A percentile compares a stretch with the other conserved stretches of the same genome.
phyloP scores from a whole-genome alignment of 2,113 vertebrate species.

The Dendropsophus ebraccatus region DNA sequence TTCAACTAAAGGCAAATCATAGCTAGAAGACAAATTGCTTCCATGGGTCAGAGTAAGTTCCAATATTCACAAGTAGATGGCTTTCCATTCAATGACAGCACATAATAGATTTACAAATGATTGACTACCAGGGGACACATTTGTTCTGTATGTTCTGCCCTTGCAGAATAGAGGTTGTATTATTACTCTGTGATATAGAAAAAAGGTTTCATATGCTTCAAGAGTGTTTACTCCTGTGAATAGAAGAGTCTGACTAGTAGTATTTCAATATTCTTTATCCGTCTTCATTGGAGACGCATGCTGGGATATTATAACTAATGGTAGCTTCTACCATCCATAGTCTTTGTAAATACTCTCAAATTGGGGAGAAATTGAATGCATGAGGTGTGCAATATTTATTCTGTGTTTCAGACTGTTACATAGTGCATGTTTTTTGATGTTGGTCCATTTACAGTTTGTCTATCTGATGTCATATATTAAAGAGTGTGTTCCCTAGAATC shows the following conservation, averaged over 20 bases:
- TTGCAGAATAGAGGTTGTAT: not conserved
- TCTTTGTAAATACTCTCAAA: not conserved
- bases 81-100: not conserved
- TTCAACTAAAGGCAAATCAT: conserved; percentile 25
- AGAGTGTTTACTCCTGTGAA: not conserved
- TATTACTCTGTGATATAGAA: not conserved
- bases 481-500: too few species aligned
- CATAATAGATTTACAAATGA: conserved; percentile 14
- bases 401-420: too few species aligned
- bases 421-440: too few species aligned
- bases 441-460: too few species aligned
- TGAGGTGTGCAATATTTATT: too few species aligned
- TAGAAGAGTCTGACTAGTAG: not conserved
- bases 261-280: not conserved
- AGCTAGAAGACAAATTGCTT: conserved; percentile 14
- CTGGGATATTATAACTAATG: not conserved
- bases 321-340: not conserved
- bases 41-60: not conserved
- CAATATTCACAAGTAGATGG: not conserved
- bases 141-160: not conserved
- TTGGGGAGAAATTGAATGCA: too few species aligned
- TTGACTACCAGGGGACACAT: conserved; percentile 7
- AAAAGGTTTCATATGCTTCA: not conserved
- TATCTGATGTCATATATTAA: too few species aligned
- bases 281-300: not conserved